These are phyloP conservation scores for Axinella damicornis DNA, from an alignment of 37 sponge, comb jelly and placozoan genomes.

Conservation along the genomic window DNA sequence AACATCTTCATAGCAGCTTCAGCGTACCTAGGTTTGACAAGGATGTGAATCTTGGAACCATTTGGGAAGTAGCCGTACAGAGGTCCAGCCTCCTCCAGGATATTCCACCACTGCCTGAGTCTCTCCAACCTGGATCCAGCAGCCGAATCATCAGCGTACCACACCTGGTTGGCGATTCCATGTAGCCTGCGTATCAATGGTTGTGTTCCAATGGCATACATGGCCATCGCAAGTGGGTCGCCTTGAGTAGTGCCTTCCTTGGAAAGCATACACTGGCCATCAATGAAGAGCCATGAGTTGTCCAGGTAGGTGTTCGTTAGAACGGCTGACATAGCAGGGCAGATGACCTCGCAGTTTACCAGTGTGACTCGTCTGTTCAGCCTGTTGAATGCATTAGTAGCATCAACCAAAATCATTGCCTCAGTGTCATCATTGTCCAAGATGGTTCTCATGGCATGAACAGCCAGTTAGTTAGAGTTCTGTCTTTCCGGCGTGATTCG, in stretches of 20 bases:
- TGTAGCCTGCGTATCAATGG: constrained; percentile 26
- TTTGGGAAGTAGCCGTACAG: no score
- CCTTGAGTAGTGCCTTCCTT: not conserved
- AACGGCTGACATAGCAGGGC: not conserved
- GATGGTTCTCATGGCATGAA: not conserved
- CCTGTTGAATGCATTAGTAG: no score
- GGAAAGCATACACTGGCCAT: not conserved
- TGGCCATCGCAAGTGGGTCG: constrained; percentile 29
- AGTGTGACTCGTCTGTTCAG: not conserved
- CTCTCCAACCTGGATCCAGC: no score
- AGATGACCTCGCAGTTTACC: not conserved
- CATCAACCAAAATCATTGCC: not conserved
- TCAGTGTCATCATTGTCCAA: not conserved
- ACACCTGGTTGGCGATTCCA: no score
- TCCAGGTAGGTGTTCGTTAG: not conserved
- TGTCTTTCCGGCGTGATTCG: no score
- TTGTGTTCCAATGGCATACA: constrained; percentile 42
- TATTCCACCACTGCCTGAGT: no score
- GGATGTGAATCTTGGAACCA: no score
- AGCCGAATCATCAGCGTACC: no score
- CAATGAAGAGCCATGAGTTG: not conserved
- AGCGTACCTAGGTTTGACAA: no score
- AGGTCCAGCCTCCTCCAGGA: no score
- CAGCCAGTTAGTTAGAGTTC: no score
- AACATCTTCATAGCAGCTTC: no score